A percentile compares a stretch with the other conserved stretches of the same genome.
These are phyloP conservation scores for Spongilla lacustris DNA, from an alignment of 37 sponge, comb jelly and placozoan species.

Conservation along the genomic window DNA sequence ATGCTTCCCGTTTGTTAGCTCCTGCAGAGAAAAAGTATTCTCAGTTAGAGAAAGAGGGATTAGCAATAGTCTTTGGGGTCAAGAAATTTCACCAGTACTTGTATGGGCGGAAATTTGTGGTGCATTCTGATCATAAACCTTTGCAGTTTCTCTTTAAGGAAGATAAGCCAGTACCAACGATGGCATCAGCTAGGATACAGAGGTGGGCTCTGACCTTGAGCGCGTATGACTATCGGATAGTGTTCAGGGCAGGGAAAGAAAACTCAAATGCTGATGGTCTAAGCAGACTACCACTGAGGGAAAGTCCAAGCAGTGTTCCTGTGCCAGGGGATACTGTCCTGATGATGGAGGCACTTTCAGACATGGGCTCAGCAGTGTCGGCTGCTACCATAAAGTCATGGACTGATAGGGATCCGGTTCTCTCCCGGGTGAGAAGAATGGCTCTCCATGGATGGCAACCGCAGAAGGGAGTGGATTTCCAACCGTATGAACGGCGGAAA, in stretches of 20 bases:
- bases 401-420: constrained; percentile 28
- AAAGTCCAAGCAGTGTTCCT: too few species aligned
- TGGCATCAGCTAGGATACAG: constrained; percentile 41
- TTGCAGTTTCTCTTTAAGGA: constrained; percentile 7
- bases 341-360: constrained; percentile 14
- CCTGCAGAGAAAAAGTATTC: too few species aligned
- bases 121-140: too few species aligned
- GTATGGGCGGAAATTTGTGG: too few species aligned
- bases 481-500: too few species aligned
- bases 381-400: constrained; percentile 22
- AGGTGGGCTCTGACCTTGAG: constrained; percentile 21
- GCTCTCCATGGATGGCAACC: too few species aligned
- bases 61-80: too few species aligned
- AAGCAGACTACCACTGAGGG: constrained; percentile 32
- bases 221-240: constrained; percentile 37
- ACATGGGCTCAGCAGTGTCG: not conserved
- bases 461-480: too few species aligned
- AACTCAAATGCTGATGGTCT: constrained; percentile 30
- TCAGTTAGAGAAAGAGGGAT: too few species aligned
- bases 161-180: constrained; percentile 7
- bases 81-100: too few species aligned
- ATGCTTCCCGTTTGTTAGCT: not conserved
- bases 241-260: constrained; percentile 25
- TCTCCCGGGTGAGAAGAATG: too few species aligned
- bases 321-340: constrained; percentile 4